phyloP scores from a whole-genome alignment of 2,888 invertebrate species.

The Melinopterus prodromus region DNA sequence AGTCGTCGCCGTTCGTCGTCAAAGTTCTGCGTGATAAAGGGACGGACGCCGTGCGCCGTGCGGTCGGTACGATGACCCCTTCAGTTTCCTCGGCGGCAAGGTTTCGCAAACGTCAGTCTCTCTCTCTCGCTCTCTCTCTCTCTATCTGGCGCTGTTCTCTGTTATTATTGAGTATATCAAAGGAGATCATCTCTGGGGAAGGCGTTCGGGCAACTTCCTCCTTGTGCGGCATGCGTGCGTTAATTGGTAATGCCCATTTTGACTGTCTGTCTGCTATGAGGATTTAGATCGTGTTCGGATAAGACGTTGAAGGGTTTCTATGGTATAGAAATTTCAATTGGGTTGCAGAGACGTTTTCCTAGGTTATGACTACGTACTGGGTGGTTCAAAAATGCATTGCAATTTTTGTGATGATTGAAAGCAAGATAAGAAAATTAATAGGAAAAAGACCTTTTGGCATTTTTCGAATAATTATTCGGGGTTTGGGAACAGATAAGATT shows the following conservation, averaged over 20 bases:
- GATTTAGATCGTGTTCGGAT: not conserved
- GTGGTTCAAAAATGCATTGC: too few species aligned
- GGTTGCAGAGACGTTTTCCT: too few species aligned
- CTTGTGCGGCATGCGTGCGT: not conserved
- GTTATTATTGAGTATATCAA: not conserved
- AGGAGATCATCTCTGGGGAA: not conserved
- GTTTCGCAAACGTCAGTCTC: not conserved
- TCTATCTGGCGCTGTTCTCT: not conserved
- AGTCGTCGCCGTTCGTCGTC: not conserved
- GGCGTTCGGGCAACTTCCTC: not conserved
- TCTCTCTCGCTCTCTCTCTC: not conserved
- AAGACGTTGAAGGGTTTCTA: too few species aligned
- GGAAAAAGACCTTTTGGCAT: too few species aligned
- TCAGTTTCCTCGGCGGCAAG: not conserved
- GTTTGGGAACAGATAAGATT: too few species aligned
- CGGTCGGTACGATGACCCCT: not conserved
- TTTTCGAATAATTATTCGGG: too few species aligned
- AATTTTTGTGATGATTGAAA: too few species aligned
- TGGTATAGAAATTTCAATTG: too few species aligned
- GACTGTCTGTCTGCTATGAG: not conserved
- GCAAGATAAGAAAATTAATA: too few species aligned
- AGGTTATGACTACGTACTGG: too few species aligned
- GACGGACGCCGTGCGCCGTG: not conserved
- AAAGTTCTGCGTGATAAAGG: conserved; percentile 22
- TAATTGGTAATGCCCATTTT: not conserved